phyloP scores from a whole-genome alignment of 2,113 vertebrate species.

The Sorex araneus region DNA sequence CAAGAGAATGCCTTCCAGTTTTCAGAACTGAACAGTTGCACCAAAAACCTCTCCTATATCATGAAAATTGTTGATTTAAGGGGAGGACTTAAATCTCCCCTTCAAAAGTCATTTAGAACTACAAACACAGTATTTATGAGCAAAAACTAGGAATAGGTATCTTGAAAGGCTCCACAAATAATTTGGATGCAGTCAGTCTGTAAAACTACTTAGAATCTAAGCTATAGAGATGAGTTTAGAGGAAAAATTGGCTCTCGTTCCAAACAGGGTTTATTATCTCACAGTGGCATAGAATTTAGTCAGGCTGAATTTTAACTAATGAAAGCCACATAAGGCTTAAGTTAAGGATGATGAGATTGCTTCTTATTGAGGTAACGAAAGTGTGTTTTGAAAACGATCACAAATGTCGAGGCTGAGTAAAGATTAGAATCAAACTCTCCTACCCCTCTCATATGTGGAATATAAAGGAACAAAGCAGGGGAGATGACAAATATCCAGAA shows the following conservation, averaged over 20 bases:
- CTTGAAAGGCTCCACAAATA: background rate
- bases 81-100: conserved; percentile 27
- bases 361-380: conserved; percentile 10
- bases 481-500: too few species aligned
- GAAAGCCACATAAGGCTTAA: background rate
- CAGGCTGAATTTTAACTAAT: background rate
- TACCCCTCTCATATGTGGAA: background rate
- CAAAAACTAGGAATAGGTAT: background rate
- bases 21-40: conserved; percentile 25
- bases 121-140: background rate
- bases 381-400: background rate
- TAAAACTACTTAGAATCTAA: background rate
- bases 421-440: background rate
- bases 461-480: background rate
- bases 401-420: background rate
- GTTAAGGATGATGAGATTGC: background rate
- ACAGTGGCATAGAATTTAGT: background rate
- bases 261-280: background rate
- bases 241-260: background rate
- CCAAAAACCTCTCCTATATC: background rate
- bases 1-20: conserved; percentile 58
- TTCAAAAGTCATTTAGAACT: conserved; percentile 59
- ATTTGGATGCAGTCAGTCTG: background rate
- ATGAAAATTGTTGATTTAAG: conserved; percentile 56
- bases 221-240: background rate